Conservation (phyloP, 2,888 invertebrate genomes). For the Steinernema hermaphroditum region DNA sequence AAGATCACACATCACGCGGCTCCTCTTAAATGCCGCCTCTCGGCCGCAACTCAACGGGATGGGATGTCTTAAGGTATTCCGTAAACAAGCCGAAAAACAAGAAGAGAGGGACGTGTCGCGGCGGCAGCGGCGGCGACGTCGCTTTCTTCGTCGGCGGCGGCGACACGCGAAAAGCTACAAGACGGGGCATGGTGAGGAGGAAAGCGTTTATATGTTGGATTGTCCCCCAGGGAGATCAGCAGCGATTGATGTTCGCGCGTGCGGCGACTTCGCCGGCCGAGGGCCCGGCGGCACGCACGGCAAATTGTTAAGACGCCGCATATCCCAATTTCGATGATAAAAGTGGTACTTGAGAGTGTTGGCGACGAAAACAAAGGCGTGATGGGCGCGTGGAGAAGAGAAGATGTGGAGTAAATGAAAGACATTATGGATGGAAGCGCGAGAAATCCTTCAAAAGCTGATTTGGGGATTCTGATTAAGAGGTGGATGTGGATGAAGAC, state of each 20-base stretch:
- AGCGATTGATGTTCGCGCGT: conserved; percentile 12
- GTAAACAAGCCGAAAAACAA: no score
- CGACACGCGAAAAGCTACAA: conserved; percentile 17
- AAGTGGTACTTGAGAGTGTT: background rate
- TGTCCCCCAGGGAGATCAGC: conserved; percentile 24
- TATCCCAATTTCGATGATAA: conserved; percentile 20
- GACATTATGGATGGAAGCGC: no score
- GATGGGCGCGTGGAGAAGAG: background rate
- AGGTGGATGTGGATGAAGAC: background rate
- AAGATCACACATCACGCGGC: no score
- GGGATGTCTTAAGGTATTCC: no score
- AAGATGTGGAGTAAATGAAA: background rate
- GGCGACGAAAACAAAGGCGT: conserved; percentile 6
- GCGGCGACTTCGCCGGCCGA: background rate
- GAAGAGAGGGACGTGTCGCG: no score
- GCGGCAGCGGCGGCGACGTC: no score
- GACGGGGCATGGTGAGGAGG: background rate
- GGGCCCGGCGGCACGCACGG: background rate
- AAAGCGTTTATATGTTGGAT: conserved; percentile 25
- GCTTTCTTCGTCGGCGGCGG: background rate
- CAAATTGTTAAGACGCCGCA: conserved; percentile 13
- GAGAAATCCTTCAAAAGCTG: background rate
- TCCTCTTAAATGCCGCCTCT: no score
- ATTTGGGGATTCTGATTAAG: background rate
- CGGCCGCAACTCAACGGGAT: no score